These are phyloP conservation scores for Papilio glaucus DNA, from an alignment of 1,140 invertebrate genomes.

Conservation along the genomic window DNA sequence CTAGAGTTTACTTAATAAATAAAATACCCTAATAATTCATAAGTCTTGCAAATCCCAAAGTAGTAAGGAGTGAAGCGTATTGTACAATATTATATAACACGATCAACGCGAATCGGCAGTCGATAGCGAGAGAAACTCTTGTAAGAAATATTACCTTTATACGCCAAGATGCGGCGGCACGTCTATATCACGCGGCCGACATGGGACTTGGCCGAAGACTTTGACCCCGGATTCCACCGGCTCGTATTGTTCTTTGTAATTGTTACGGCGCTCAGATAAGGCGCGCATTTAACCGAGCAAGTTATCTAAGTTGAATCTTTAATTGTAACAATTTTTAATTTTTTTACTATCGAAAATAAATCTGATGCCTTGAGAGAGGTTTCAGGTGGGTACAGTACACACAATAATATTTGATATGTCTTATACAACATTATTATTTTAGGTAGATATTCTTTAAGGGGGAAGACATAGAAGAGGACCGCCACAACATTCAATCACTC, in stretches of 20 bases:
- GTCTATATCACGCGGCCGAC: conserved; percentile 11
- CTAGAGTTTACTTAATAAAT: not conserved
- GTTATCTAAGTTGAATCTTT: conserved; percentile 1
- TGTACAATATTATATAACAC: conserved; percentile 25
- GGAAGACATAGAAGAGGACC: no score
- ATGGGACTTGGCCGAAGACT: conserved; percentile 25
- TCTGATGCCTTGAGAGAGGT: no score
- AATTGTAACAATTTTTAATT: not conserved
- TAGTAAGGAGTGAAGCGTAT: not conserved
- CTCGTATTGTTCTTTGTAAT: conserved; percentile 31
- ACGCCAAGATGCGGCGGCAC: not conserved
- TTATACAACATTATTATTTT: no score
- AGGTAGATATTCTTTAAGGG: no score
- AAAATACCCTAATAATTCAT: not conserved
- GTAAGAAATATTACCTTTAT: not conserved
- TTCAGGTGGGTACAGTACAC: no score
- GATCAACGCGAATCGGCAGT: not conserved
- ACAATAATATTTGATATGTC: no score
- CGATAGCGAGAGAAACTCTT: not conserved
- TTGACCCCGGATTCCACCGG: conserved; percentile 36
- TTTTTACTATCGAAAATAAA: no score
- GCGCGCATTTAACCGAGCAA: not conserved
- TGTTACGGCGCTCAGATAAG: conserved; percentile 31
- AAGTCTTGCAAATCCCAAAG: not conserved
- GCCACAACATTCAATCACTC: no score